Evolutionary conservation across 2,797 vertebrate genomes (phyloP).

Genomic region (Argyrosomus regius): DNA sequence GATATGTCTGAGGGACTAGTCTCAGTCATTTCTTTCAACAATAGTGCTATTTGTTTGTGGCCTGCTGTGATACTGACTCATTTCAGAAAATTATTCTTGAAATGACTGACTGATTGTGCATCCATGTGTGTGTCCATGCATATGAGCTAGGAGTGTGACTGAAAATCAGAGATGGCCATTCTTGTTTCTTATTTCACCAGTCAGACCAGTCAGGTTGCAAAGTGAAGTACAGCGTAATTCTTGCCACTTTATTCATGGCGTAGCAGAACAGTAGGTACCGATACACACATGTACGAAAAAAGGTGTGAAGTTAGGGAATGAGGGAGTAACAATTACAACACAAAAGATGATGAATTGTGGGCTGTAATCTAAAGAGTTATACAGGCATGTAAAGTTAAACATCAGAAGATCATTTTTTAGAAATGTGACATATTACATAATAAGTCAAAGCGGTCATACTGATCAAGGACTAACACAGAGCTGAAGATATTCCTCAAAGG

Average conservation of each 20-base stretch:
- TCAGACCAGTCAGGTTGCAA: not conserved
- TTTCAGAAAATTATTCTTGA: conserved; percentile 4
- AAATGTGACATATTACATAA: not conserved
- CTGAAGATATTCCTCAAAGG: not conserved
- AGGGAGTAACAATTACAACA: not conserved
- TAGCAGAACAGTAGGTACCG: not conserved
- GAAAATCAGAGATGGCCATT: not conserved
- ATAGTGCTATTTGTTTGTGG: not conserved
- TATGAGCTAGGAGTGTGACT: not conserved
- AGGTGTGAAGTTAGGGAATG: not conserved
- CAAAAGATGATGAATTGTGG: not conserved
- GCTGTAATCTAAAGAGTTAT: not conserved
- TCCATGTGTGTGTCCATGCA: not conserved
- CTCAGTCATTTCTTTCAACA: not conserved
- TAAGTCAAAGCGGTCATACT: not conserved
- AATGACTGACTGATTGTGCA: conserved; percentile 7
- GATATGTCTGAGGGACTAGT: not conserved
- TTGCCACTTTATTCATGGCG: no score
- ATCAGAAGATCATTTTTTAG: not conserved
- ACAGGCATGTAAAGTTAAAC: not conserved
- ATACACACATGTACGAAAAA: not conserved
- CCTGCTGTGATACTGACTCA: not conserved
- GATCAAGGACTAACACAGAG: not conserved
- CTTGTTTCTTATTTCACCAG: not conserved
- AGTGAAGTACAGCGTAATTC: no score